phyloP scores from a whole-genome alignment of 2,888 invertebrate genomes.

The Frankliniella intonsa region DNA sequence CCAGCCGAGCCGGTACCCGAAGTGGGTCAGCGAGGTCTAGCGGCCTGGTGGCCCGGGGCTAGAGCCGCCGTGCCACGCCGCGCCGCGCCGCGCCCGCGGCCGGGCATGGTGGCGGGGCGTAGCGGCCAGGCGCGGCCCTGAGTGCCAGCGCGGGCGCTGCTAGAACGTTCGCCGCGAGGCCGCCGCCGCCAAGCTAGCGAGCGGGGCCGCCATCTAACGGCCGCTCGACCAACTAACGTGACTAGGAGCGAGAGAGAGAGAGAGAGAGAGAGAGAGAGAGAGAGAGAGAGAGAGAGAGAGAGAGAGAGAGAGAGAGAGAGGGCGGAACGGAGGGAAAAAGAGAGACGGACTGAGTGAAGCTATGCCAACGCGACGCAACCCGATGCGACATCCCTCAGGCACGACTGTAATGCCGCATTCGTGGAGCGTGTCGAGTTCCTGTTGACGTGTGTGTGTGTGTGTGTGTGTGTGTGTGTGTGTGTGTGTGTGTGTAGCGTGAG shows the following conservation, averaged over 20 bases:
- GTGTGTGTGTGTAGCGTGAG: not conserved
- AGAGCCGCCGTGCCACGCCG: not conserved
- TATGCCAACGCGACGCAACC: not conserved
- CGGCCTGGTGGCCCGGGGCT: not conserved
- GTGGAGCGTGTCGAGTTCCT: not conserved
- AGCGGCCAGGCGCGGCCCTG: too few relatives aligned
- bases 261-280: too few relatives aligned
- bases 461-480: not conserved
- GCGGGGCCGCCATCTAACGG: not conserved
- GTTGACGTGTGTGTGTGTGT: not conserved
- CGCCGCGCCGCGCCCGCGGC: not conserved
- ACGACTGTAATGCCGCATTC: constrained; percentile 3
- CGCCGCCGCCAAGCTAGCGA: not conserved
- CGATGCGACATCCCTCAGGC: not conserved
- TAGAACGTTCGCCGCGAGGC: not conserved
- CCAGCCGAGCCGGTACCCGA: not conserved
- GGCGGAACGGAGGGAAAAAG: not conserved
- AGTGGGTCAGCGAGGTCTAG: not conserved
- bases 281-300: too few relatives aligned
- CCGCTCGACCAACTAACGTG: not conserved
- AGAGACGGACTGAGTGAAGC: not conserved
- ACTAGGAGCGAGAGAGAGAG: not conserved
- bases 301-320: not conserved
- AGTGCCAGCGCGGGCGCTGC: not conserved
- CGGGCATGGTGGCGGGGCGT: too few relatives aligned